These are phyloP conservation scores for Ophion obscuratus DNA, from an alignment of 2,888 invertebrate species.

Conservation along the genomic window DNA sequence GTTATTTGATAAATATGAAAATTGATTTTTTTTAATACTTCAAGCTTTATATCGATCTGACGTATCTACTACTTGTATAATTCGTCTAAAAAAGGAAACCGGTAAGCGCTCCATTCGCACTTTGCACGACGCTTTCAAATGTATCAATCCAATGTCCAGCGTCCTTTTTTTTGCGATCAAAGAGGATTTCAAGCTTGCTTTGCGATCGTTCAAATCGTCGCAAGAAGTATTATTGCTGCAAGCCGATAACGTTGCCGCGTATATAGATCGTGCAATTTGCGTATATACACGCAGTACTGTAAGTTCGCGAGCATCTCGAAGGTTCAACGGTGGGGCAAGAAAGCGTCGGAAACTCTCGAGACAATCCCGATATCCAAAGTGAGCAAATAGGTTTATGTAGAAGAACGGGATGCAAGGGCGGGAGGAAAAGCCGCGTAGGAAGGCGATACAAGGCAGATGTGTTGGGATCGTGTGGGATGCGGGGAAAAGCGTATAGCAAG, in stretches of 20 bases:
- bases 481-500: conserved; percentile 65
- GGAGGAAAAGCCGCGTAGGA: not conserved
- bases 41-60: too few species aligned
- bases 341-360: conserved; percentile 59
- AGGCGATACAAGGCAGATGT: conserved; percentile 25
- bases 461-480: conserved; percentile 2
- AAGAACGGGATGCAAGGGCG: not conserved
- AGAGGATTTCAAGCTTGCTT: not conserved
- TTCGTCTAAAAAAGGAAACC: too few species aligned
- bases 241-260: conserved; percentile 45
- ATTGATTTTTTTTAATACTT: too few species aligned
- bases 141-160: conserved; percentile 1
- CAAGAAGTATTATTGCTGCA: conserved; percentile 52
- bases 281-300: conserved; percentile 15
- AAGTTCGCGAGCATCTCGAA: conserved; percentile 25
- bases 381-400: conserved; percentile 54
- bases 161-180: not conserved
- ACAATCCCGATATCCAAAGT: conserved; percentile 61
- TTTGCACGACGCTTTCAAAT: not conserved
- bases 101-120: too few species aligned
- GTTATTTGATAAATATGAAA: too few species aligned
- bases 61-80: too few species aligned
- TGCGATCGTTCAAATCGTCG: not conserved
- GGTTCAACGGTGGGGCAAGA: conserved; percentile 44
- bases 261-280: conserved; percentile 11